Conservation (phyloP, 2,888 invertebrate species). For the Diarsia mendica region DNA sequence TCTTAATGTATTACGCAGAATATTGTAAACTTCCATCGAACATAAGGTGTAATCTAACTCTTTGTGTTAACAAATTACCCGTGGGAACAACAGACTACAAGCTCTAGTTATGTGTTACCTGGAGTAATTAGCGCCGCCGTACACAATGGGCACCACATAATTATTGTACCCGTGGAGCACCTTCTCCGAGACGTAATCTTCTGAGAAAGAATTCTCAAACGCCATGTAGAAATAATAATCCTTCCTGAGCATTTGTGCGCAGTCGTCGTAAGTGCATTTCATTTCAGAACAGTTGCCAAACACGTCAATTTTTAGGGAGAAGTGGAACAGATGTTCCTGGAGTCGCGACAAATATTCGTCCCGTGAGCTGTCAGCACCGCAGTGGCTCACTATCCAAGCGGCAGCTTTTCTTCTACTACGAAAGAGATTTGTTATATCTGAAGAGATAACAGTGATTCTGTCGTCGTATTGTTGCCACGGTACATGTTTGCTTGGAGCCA, state of each 20-base stretch:
- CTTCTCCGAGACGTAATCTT: conserved; percentile 81
- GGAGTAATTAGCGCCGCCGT: conserved; percentile 91
- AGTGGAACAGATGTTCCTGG: conserved; percentile 76
- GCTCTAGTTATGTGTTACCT: conserved; percentile 69
- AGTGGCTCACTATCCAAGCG: conserved; percentile 78
- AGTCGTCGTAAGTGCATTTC: conserved; percentile 68
- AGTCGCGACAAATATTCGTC: conserved; percentile 74
- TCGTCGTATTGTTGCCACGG: conserved; percentile 65
- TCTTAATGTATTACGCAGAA: conserved; percentile 29
- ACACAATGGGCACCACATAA: conserved; percentile 92
- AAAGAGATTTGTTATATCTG: conserved; percentile 68
- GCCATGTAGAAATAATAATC: conserved; percentile 81
- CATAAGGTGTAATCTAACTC: conserved; percentile 13
- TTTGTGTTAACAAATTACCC: conserved; percentile 27
- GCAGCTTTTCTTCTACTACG: conserved; percentile 74
- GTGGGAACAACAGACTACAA: conserved; percentile 52
- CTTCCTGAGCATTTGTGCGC: conserved; percentile 70
- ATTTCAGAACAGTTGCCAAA: conserved; percentile 72
- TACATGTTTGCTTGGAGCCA: conserved; percentile 73
- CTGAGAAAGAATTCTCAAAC: conserved; percentile 79
- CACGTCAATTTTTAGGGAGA: conserved; percentile 75
- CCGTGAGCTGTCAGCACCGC: conserved; percentile 69
- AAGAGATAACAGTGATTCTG: conserved; percentile 47
- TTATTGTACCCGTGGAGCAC: conserved; percentile 86
- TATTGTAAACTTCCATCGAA: conserved; percentile 17